Evolutionary conservation across 2,113 vertebrate species (phyloP), one percentile per base, ranked within the genome.

Genomic region (Bambusicola thoracicus): DNA sequence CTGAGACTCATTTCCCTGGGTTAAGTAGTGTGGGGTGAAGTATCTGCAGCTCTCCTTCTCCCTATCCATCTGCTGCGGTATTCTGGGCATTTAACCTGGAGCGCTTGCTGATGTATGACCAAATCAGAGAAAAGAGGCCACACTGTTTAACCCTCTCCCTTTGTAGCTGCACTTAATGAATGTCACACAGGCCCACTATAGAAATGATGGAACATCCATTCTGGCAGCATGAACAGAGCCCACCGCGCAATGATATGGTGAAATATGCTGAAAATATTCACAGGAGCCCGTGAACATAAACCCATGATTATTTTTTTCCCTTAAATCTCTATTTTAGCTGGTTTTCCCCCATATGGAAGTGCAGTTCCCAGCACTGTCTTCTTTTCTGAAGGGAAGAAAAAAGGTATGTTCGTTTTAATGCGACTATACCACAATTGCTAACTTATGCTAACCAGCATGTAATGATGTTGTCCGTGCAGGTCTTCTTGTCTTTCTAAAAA

Each of bases 131-230:
- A 96, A 96, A 94, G 93, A 94, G 97, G 84, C 97, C 92, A 82
- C 2, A 49, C 97, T 96, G 97, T 30, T 90, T 95, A 94, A 96
- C 91, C 93, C 88, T 95, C 97, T 97, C 96, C 92, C 92, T 97
- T 95, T 97, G 90, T 95, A 96, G 96, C 95, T 93, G 93, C 96
- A 97, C 97, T 97, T 97, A 97, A 97, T 97, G 97, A 97, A 97
- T 97, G 97, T 97, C 97, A 97, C 94, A 7, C 84, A 65, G 96
- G 65, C 92, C 88, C 95, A 95, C 97, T 95, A 96, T 96, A 97
- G 97, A 97, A 97, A 96, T 97, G 97, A 97, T 96, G 95, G 96
- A 96, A 87, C 96, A 95, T 79, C 95, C 95, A 94, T 97, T 95
- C 94, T 92, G 88, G 92, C 95, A 90, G 95, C 92, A 34, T 14